Conservation (phyloP, 2,888 invertebrate genomes). For the Gasteruption jaculator region DNA sequence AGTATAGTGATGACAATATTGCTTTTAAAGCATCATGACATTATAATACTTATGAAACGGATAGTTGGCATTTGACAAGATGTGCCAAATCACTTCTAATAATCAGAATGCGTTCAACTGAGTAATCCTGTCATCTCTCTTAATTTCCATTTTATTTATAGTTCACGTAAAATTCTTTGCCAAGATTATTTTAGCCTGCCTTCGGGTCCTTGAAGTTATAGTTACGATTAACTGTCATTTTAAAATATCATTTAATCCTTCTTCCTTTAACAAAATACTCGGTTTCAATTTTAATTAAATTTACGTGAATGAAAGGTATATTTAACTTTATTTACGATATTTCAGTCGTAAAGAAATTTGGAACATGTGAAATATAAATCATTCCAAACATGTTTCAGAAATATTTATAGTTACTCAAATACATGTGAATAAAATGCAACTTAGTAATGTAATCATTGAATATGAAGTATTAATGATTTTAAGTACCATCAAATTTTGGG, state of each 20-base stretch:
- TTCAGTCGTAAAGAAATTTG: no score
- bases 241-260: background rate
- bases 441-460: no score
- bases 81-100: conserved; percentile 17
- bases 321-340: conserved; percentile 6
- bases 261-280: conserved; percentile 5
- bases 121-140: conserved; percentile 18
- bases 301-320: conserved; percentile 17
- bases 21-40: no score
- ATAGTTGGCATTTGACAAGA: no score
- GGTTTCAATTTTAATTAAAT: conserved; percentile 8
- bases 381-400: no score
- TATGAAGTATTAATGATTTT: no score
- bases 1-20: no score
- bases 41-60: no score
- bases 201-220: conserved; percentile 25
- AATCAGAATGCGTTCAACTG: conserved; percentile 14
- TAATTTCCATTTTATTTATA: conserved; percentile 27
- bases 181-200: conserved; percentile 36
- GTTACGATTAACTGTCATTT: conserved; percentile 3
- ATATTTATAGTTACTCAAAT: no score
- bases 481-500: no score
- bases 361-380: no score
- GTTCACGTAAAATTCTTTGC: conserved; percentile 27
- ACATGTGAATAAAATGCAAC: no score